phyloP scores from a whole-genome alignment of 2,113 vertebrate genomes.

The Microcebus ravelobensis region DNA sequence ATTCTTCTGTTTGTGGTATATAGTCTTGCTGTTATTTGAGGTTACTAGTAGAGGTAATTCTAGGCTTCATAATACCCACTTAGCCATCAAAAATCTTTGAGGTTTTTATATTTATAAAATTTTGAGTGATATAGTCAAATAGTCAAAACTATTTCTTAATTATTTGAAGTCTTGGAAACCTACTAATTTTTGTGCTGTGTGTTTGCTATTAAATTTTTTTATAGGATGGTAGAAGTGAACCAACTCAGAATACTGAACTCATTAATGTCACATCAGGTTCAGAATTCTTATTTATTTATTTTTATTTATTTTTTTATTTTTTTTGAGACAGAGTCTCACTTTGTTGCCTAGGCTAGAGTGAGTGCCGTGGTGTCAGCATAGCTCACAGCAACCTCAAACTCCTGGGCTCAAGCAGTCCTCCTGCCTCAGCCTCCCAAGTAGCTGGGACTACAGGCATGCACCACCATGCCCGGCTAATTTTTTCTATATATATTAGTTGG shows the following conservation, averaged over 20 bases:
- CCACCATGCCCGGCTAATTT: too few species aligned
- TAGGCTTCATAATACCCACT: constrained; percentile 69
- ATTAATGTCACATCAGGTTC: background rate
- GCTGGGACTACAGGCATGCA: too few species aligned
- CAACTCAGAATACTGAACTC: background rate
- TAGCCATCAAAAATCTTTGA: constrained; percentile 59
- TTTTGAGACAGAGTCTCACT: too few species aligned
- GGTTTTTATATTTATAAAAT: constrained; percentile 66
- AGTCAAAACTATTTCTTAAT: constrained; percentile 65
- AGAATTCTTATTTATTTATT: background rate
- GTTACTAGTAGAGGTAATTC: constrained; percentile 75
- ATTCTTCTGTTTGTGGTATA: constrained; percentile 53
- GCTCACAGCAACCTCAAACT: too few species aligned
- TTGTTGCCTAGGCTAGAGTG: too few species aligned
- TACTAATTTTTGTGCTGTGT: constrained; percentile 73
- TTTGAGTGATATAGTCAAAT: constrained; percentile 67
- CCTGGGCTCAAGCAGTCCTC: too few species aligned
- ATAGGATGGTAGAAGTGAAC: background rate
- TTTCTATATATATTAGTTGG: too few species aligned
- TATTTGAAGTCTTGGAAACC: constrained; percentile 78
- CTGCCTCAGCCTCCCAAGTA: too few species aligned
- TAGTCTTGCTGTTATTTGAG: constrained; percentile 70
- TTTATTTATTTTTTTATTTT: too few species aligned
- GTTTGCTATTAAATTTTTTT: constrained; percentile 35
- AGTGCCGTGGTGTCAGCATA: too few species aligned